A percentile compares a stretch with the other conserved stretches of the same genome.
These are phyloP conservation scores for Pseudochirops cupreus DNA, from an alignment of 2,797 vertebrate genomes.

Conservation along the genomic window DNA sequence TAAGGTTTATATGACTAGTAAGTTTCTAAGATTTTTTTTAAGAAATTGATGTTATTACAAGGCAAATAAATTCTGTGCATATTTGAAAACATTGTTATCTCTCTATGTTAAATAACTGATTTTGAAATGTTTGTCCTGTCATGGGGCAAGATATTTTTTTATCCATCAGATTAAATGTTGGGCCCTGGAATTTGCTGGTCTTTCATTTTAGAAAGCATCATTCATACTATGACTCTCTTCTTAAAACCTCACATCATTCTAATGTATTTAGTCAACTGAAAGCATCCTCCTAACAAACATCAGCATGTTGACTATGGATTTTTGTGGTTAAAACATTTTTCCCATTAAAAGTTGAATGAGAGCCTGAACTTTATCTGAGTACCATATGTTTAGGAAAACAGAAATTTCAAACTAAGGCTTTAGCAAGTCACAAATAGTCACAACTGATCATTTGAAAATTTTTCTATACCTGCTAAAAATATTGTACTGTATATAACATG, in stretches of 20 bases:
- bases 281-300: neutral
- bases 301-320: neutral
- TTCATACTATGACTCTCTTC: neutral
- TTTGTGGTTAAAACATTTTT: neutral
- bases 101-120: neutral
- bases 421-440: neutral
- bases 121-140: neutral
- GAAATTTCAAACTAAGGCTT: neutral
- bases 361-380: neutral
- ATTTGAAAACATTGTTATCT: neutral
- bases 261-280: neutral
- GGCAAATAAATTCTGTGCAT: neutral
- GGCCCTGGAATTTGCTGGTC: neutral
- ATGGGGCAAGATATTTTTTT: neutral
- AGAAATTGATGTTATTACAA: neutral
- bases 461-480: neutral
- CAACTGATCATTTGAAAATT: neutral
- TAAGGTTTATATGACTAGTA: neutral
- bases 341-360: neutral
- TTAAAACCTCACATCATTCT: slow-evolving; percentile 15
- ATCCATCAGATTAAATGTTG: neutral
- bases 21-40: neutral
- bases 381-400: neutral
- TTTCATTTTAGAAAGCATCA: neutral
- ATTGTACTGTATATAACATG: neutral